Conservation (phyloP, 2,113 vertebrate genomes). For the Chionomys nivalis region DNA sequence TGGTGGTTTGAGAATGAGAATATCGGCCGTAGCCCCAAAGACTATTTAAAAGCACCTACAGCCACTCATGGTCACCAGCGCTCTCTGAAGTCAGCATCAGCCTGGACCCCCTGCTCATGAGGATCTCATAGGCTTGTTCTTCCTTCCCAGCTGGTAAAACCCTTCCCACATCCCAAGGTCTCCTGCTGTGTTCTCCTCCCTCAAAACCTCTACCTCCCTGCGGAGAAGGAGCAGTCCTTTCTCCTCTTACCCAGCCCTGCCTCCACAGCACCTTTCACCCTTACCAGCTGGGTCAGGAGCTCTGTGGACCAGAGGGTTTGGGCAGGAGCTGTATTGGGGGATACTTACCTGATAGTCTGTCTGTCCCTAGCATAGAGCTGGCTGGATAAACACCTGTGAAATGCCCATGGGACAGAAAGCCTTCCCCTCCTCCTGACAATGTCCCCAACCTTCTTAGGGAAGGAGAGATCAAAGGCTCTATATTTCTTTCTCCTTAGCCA, state of each 20-base stretch:
- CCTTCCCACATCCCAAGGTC: neutral
- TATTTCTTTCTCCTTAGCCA: neutral
- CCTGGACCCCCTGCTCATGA: neutral
- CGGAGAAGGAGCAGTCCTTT: neutral
- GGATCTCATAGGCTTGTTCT: accelerated
- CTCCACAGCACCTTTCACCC: neutral
- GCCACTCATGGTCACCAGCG: too few relatives aligned
- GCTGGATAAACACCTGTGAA: neutral
- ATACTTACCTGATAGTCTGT: neutral
- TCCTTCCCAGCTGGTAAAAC: neutral
- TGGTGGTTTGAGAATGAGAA: neutral
- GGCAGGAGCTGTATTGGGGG: accelerated
- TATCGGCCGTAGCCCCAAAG: neutral
- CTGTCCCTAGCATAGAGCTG: neutral
- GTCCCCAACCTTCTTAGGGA: neutral
- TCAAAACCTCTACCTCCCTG: neutral
- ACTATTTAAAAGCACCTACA: neutral
- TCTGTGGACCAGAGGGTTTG: neutral
- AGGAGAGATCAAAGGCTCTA: neutral
- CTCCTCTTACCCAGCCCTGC: accelerated
- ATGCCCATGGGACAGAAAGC: neutral
- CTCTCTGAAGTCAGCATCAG: neutral
- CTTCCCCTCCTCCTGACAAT: neutral
- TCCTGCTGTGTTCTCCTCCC: neutral
- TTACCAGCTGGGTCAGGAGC: neutral